Evolutionary conservation across 1,140 invertebrate genomes (phyloP).

Genomic region (Limonius californicus): DNA sequence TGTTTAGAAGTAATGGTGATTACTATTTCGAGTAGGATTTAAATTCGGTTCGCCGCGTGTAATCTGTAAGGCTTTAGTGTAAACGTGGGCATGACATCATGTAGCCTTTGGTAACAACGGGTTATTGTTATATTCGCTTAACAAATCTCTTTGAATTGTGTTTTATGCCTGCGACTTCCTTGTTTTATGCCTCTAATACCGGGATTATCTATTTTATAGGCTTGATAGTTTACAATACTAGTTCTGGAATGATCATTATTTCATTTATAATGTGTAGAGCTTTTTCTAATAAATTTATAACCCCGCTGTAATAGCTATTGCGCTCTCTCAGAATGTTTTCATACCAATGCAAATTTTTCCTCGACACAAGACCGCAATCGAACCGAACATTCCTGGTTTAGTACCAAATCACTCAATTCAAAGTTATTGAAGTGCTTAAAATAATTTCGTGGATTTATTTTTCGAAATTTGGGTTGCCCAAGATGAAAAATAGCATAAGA

Average conservation of each 20-base stretch:
- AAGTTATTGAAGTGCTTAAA: no score
- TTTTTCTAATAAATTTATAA: no score
- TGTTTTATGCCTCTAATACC: background rate
- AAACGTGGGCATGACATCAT: conserved; percentile 11
- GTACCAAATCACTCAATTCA: no score
- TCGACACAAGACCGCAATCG: no score
- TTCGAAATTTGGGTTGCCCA: no score
- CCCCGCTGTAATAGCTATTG: no score
- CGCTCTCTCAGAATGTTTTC: no score
- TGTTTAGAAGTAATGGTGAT: conserved; percentile 15
- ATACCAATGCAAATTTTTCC: no score
- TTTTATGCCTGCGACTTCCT: conserved; percentile 3
- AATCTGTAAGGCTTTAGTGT: conserved; percentile 8
- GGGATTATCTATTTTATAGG: background rate
- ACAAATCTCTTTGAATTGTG: conserved; percentile 6
- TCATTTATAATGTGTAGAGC: conserved; percentile 1
- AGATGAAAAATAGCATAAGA: no score
- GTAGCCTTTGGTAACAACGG: conserved; percentile 12
- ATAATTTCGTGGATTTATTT: no score
- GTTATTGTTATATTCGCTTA: conserved; percentile 10
- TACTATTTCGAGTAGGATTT: conserved; percentile 15
- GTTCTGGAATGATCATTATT: background rate
- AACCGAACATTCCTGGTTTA: no score
- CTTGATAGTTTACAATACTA: background rate
- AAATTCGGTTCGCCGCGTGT: conserved; percentile 12